Evolutionary conservation across 2,888 invertebrate species (phyloP), one percentile per base, ranked within the genome.

Genomic region (Acleris holmiana): DNA sequence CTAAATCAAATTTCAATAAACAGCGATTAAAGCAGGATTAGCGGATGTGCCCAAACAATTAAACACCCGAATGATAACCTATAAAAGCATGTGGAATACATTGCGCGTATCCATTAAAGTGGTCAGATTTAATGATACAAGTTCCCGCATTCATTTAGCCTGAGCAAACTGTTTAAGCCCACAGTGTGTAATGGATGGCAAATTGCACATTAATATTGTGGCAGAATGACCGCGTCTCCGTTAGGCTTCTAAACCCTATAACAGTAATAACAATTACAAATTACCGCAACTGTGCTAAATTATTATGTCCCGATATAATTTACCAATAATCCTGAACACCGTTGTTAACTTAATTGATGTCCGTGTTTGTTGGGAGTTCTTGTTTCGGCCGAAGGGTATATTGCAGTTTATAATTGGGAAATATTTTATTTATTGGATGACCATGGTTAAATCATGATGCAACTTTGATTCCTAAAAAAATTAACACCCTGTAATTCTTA

Each of bases 141-240:
- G 85, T 88, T 87, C 74, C 79, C 78, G 76, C 85, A 88, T 88
- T 88, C 80, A 85, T 84, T 85, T 84, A 81, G 80, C 79, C 76
- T 73, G 72, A 71, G 82, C 79, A 82, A 85, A 86, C 84, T 84
- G 82, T 85, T 85, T 79, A 76, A 81, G 78, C 80, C 77, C 76
- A 72, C 80, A 81, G 76, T 82, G 79, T 85, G 85, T 84, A 87
- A 85, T 86, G 83, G 82, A 79, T 75, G 78, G 81, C 82, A 83
- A 84, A 86, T 85, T 83, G 77, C 77, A 81, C 84, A 85, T 84
- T 85, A 85, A 86, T 85, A 84, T 80, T 82, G 79, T 71, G 83
- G 84, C 77, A 72, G 76, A 73, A 78, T 82, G 80, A 83, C 83
- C 83, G 77, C 73, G 69, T 71, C 68, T 73, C 71, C 56, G 44